phyloP scores from a whole-genome alignment of 2,113 vertebrate genomes.

The Sciurus niger region DNA sequence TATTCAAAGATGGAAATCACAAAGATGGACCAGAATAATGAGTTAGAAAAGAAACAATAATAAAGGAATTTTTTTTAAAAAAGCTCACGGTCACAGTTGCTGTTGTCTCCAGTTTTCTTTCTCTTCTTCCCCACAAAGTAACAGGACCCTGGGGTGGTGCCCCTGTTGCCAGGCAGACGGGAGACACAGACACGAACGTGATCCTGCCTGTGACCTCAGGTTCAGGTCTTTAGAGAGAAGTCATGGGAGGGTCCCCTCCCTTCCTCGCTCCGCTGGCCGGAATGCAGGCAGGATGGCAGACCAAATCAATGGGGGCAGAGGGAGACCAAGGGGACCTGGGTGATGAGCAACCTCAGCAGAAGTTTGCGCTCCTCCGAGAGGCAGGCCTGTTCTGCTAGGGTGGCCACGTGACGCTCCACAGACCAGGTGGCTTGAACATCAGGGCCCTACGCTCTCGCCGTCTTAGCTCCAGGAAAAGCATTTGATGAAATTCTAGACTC shows the following conservation, averaged over 20 bases:
- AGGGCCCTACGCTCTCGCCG: background rate
- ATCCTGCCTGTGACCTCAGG: no score
- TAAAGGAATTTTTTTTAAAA: background rate
- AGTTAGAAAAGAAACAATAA: background rate
- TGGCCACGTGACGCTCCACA: background rate
- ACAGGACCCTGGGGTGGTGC: background rate
- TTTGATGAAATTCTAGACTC: background rate
- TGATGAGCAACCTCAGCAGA: background rate
- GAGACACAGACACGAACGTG: background rate
- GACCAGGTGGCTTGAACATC: background rate
- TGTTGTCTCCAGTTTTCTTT: background rate
- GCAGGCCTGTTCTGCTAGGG: background rate
- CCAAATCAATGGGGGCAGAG: accelerated
- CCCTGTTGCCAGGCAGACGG: no score
- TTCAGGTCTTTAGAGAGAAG: background rate
- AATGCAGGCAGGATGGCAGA: background rate
- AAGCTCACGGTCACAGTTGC: background rate
- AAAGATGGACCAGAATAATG: background rate
- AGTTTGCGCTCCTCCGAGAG: background rate
- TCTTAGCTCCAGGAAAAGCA: background rate
- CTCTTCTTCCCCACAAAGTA: background rate
- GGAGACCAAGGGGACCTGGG: background rate
- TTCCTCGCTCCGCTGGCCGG: background rate
- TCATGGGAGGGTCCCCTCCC: background rate
- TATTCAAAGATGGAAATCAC: background rate